Evolutionary conservation across 2,888 invertebrate species (phyloP), one percentile per base, ranked within the genome.

Genomic region (Microctonus aethiopoides): DNA sequence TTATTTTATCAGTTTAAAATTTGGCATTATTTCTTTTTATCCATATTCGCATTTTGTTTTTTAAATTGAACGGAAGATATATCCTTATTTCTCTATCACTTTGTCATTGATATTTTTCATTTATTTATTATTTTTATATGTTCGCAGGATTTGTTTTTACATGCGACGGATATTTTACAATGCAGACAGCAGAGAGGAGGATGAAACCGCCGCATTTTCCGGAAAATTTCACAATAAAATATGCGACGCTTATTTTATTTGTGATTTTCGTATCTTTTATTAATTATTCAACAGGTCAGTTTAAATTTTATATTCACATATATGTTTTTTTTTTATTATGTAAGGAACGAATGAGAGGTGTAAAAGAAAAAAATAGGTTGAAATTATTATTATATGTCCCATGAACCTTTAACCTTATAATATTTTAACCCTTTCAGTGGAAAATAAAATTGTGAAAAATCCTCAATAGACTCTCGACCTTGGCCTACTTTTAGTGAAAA

Each of bases 101-200:
- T 29, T 29, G n/a, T n/a, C n/a, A n/a, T 29, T 24, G 34, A 16
- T 22, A 16, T 51, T 32, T 51, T 10, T 41, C 3, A 29, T 51
- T 24, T 41, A 22, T 36, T 60, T 36, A 9, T 36, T 36, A 9
- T 36, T 36, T 10, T 36, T 46, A 46, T 46, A 7, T 46, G 16
- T 46, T 46, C 26, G 29, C 46, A 70, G 67, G 68, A 70, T 72
- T 64, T 34, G 62, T 39, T 41, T 70, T 72, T 66, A 64, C 70
- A 71, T 70, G 68, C 72, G 68, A 68, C 41, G 41, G 51, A 70
- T 24, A 65, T 11, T 57, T 57, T 36, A 29, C 54, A 10, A 52
- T 59, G 11, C 16, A 20, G 41, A 46, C 4, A 26, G n/a, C 32
- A 16, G 57, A 16, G 16, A 32, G 32, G 57, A 57, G n/a, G 32